A percentile compares a stretch with the other conserved stretches of the same genome.
These are phyloP conservation scores for Galemys pyrenaicus DNA, from an alignment of 2,113 vertebrate genomes.

Conservation along the genomic window DNA sequence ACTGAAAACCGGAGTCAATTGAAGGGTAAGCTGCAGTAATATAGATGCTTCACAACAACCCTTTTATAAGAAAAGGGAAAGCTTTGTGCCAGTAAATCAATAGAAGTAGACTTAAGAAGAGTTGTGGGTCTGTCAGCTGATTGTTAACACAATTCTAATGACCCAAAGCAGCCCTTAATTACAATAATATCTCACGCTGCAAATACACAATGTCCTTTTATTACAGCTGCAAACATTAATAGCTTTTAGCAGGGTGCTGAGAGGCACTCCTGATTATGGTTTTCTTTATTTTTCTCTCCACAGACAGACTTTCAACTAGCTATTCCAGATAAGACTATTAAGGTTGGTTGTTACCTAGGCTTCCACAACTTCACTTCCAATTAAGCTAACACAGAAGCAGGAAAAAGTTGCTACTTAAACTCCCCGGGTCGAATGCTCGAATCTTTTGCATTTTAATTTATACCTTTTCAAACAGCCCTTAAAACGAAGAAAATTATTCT, in stretches of 20 bases:
- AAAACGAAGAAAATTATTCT: slow-evolving; percentile 48
- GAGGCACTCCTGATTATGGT: background rate
- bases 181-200: slow-evolving; percentile 71
- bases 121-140: slow-evolving; percentile 71
- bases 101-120: slow-evolving; percentile 77
- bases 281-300: slow-evolving; percentile 52
- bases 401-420: slow-evolving; percentile 35
- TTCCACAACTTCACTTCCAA: background rate
- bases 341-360: slow-evolving; percentile 16
- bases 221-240: slow-evolving; percentile 73
- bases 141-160: slow-evolving; percentile 79
- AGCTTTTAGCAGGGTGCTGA: slow-evolving; percentile 57
- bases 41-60: slow-evolving; percentile 57
- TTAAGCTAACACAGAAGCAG: background rate
- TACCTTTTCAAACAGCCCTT: slow-evolving; percentile 25
- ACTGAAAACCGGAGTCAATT: slow-evolving; percentile 63
- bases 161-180: slow-evolving; percentile 77
- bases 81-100: slow-evolving; percentile 69
- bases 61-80: slow-evolving; percentile 63
- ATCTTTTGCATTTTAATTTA: slow-evolving; percentile 51
- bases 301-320: slow-evolving; percentile 29
- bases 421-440: background rate
- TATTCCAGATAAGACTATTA: slow-evolving; percentile 50
- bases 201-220: slow-evolving; percentile 70
- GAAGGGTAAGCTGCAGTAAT: slow-evolving; percentile 66